Conservation (phyloP, 2,113 vertebrate species). For the Herpailurus yagouaroundi region DNA sequence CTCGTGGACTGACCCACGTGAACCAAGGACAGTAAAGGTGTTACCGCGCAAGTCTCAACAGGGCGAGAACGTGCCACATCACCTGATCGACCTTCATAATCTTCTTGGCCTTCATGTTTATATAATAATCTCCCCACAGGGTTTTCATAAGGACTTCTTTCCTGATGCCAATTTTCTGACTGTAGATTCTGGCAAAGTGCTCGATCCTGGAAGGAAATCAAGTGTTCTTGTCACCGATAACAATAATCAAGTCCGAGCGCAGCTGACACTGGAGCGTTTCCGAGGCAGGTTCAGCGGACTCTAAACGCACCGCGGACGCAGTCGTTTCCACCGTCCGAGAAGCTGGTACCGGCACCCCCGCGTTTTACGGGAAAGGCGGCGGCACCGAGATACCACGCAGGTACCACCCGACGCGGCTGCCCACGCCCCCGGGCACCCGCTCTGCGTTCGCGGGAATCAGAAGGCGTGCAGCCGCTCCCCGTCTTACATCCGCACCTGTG, state of each 20-base stretch:
- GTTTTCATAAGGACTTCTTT: constrained; percentile 92
- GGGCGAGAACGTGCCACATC: constrained; percentile 16
- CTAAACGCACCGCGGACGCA: too few species aligned
- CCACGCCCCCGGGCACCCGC: too few species aligned
- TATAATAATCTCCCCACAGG: constrained; percentile 97
- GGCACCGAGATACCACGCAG: background rate
- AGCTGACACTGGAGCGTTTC: background rate
- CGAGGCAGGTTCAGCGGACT: background rate
- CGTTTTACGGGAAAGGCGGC: background rate
- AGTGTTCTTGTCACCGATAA: background rate
- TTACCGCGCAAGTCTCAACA: background rate
- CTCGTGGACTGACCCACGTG: background rate
- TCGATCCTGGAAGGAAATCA: constrained; percentile 88
- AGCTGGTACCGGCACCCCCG: background rate
- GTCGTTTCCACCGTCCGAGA: background rate
- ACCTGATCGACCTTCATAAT: constrained; percentile 98
- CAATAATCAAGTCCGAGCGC: rapidly evolving
- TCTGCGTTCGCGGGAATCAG: too few species aligned
- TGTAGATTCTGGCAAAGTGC: constrained; percentile 95
- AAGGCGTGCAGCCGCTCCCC: background rate
- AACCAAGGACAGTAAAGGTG: background rate
- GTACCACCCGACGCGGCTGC: too few species aligned
- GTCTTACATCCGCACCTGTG: background rate
- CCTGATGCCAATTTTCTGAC: constrained; percentile 94
- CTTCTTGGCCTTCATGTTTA: constrained; percentile 95